A percentile compares a stretch with the other conserved stretches of the same genome.
Evolutionary conservation across 30 jellyfish, hydroid and myxozoan species (phyloP).

Genomic region (Sanderia malayensis): DNA sequence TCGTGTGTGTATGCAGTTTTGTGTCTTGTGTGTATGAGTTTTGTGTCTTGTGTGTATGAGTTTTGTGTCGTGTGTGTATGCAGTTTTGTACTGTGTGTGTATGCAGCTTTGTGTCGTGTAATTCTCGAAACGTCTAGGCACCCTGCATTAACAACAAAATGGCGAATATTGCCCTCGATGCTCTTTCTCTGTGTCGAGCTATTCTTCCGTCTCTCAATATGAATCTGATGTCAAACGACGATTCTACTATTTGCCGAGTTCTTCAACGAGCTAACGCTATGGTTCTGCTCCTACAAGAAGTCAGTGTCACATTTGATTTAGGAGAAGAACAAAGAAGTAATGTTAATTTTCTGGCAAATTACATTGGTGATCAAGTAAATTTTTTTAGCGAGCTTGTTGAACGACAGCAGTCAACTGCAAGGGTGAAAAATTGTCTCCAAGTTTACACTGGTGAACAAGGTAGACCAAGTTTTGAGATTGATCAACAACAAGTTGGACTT

Average conservation of each 20-base stretch:
- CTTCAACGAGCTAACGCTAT: constrained; percentile 27
- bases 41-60: too few relatives aligned
- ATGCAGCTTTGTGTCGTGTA: too few relatives aligned
- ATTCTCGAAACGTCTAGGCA: too few relatives aligned
- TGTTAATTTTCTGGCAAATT: constrained; percentile 1
- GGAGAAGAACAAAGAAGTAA: constrained; percentile 21
- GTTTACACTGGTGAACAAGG: constrained; percentile 44
- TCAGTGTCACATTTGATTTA: not conserved
- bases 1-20: too few relatives aligned
- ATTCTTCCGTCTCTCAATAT: not conserved
- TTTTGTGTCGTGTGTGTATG: too few relatives aligned
- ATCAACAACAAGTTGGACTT: constrained; percentile 43
- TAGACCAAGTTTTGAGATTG: constrained; percentile 31
- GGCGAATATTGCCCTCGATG: constrained; percentile 8
- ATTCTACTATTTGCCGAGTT: not conserved
- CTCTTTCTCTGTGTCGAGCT: constrained; percentile 18
- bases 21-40: too few relatives aligned
- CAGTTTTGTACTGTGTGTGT: too few relatives aligned
- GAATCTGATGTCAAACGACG: too few relatives aligned
- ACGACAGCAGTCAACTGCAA: not conserved
- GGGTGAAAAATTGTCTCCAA: constrained; percentile 23
- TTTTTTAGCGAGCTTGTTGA: constrained; percentile 8
- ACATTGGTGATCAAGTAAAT: constrained; percentile 5
- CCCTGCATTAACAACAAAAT: too few relatives aligned
- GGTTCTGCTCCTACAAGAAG: constrained; percentile 15